These are phyloP conservation scores for Eumaeus atala DNA, from an alignment of 1,140 invertebrate genomes.

Conservation along the genomic window DNA sequence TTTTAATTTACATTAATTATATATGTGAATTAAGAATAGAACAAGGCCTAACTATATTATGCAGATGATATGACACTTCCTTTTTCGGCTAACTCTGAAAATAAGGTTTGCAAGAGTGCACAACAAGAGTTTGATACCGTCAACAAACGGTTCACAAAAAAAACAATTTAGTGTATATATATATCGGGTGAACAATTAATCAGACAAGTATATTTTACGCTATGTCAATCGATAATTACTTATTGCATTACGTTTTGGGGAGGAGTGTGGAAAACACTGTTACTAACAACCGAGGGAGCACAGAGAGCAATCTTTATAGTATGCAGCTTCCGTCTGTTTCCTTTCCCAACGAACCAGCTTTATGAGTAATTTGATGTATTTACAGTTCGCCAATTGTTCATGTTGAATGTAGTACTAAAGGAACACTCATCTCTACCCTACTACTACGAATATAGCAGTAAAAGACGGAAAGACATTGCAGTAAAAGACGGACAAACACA, in stretches of 20 bases:
- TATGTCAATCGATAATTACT: neutral
- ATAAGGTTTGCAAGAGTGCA: no score
- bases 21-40: no score
- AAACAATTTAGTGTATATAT: slow-evolving; percentile 3
- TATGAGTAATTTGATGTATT: neutral
- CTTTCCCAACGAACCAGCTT: neutral
- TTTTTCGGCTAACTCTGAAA: no score
- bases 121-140: no score
- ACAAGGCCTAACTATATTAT: no score
- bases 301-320: neutral
- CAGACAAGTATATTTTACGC: neutral
- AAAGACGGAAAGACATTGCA: neutral
- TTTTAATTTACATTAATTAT: no score
- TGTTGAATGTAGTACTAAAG: neutral
- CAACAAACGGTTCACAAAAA: no score
- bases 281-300: neutral
- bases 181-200: neutral
- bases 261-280: neutral
- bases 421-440: neutral
- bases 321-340: neutral
- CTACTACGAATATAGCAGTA: neutral
- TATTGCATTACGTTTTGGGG: slow-evolving; percentile 2
- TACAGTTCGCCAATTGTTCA: neutral
- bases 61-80: no score
- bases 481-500: no score